These are phyloP conservation scores for Drosophila nebulosa DNA, from an alignment of 1,140 invertebrate species.

Conservation along the genomic window DNA sequence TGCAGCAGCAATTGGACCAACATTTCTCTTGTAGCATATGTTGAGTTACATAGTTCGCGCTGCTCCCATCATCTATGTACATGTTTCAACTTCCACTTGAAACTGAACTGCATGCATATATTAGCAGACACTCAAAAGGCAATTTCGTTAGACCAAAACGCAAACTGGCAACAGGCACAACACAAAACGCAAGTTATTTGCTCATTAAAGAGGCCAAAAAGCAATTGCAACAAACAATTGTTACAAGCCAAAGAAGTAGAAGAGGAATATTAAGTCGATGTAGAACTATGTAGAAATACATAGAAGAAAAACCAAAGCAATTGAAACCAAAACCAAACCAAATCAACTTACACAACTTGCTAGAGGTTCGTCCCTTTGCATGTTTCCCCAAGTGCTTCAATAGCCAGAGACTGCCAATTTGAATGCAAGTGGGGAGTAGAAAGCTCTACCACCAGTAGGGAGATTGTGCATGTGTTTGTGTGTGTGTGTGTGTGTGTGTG, in stretches of 20 bases:
- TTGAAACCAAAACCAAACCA: conserved; percentile 33
- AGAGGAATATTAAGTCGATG: no score
- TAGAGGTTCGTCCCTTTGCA: conserved; percentile 50
- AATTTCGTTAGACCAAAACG: conserved; percentile 35
- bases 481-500: background rate
- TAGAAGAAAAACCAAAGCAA: conserved; percentile 37
- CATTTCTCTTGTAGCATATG: background rate
- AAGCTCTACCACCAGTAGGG: background rate
- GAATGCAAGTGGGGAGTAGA: background rate
- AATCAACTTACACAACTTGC: conserved; percentile 11
- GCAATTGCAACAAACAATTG: conserved; percentile 56
- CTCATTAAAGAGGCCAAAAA: conserved; percentile 57
- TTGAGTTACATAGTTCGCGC: background rate
- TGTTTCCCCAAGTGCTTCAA: conserved; percentile 30
- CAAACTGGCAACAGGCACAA: background rate
- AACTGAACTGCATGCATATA: conserved; percentile 51
- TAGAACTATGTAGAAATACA: no score
- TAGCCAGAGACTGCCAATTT: conserved; percentile 57
- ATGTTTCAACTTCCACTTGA: background rate
- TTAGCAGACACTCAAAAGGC: conserved; percentile 47
- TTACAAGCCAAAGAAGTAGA: background rate
- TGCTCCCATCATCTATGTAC: conserved; percentile 3
- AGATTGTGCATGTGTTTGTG: background rate
- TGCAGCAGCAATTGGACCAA: conserved; percentile 17
- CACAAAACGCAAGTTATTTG: conserved; percentile 43